A percentile compares a stretch with the other conserved stretches of the same genome.
Conservation (phyloP, 35 echinoderm and acorn worm genomes). For the Ptychodera flava region DNA sequence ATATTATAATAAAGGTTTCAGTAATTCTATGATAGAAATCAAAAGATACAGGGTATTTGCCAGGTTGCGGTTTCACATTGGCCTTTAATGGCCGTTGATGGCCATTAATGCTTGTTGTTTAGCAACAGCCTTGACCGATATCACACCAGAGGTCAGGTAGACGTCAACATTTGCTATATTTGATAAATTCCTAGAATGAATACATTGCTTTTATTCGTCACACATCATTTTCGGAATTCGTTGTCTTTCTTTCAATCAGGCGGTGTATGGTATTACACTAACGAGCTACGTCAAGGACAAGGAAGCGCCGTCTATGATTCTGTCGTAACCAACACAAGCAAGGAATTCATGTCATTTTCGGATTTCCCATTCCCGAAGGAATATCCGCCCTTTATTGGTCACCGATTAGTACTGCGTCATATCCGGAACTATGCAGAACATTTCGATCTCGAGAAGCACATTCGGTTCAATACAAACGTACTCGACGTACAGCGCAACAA, state of each 20-base stretch:
- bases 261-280: constrained; percentile 45
- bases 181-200: no score
- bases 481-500: background rate
- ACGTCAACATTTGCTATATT: no score
- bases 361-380: constrained; percentile 82
- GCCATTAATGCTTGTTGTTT: no score
- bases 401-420: constrained; percentile 31
- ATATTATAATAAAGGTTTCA: no score
- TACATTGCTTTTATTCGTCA: no score
- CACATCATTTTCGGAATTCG: no score
- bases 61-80: no score
- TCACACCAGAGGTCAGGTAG: no score
- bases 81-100: no score
- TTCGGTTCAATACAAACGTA: constrained; percentile 52
- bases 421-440: constrained; percentile 61
- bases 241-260: constrained; percentile 28
- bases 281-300: background rate
- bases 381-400: constrained; percentile 44
- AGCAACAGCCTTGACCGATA: no score
- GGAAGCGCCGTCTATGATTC: constrained; percentile 35
- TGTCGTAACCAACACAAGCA: constrained; percentile 60
- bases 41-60: no score
- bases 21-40: no score
- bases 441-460: constrained; percentile 49
- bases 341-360: constrained; percentile 67